These are phyloP conservation scores for Neomicropteryx cornuta DNA, from an alignment of 1,140 invertebrate species.

Conservation along the genomic window DNA sequence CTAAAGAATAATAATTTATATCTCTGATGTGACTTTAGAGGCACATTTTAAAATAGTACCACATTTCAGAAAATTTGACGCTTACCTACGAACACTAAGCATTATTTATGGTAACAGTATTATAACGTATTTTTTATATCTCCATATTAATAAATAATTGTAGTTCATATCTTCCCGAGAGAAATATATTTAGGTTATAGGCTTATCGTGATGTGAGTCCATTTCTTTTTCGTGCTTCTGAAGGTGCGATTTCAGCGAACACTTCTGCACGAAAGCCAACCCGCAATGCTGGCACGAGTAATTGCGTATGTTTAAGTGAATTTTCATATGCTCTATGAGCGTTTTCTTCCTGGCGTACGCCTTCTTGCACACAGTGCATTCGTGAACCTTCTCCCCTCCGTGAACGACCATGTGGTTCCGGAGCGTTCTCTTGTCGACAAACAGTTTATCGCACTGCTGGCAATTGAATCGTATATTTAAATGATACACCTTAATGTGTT, in stretches of 20 bases:
- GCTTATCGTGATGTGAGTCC: no score
- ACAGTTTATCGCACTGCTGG: conserved; percentile 29
- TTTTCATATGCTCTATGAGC: conserved; percentile 39
- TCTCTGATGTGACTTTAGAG: no score
- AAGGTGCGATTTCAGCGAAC: conserved; percentile 19
- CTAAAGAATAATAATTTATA: no score
- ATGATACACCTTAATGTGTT: conserved; percentile 26
- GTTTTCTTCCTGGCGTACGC: conserved; percentile 40
- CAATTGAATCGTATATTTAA: conserved; percentile 32
- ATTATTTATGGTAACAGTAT: no score
- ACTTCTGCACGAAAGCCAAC: conserved; percentile 33
- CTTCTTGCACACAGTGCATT: conserved; percentile 39
- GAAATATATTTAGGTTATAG: no score
- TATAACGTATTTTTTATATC: no score
- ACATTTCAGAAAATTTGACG: no score
- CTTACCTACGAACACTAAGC: no score
- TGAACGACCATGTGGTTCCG: conserved; percentile 31
- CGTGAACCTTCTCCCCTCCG: conserved; percentile 28
- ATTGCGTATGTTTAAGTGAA: conserved; percentile 32
- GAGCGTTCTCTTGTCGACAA: conserved; percentile 29
- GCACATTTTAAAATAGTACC: no score
- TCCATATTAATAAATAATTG: no score
- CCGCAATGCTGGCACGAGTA: conserved; percentile 34
- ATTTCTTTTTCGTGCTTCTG: neutral
- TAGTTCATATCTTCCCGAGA: no score